phyloP scores from a whole-genome alignment of 2,888 invertebrate genomes.

The Polyommatus icarus region DNA sequence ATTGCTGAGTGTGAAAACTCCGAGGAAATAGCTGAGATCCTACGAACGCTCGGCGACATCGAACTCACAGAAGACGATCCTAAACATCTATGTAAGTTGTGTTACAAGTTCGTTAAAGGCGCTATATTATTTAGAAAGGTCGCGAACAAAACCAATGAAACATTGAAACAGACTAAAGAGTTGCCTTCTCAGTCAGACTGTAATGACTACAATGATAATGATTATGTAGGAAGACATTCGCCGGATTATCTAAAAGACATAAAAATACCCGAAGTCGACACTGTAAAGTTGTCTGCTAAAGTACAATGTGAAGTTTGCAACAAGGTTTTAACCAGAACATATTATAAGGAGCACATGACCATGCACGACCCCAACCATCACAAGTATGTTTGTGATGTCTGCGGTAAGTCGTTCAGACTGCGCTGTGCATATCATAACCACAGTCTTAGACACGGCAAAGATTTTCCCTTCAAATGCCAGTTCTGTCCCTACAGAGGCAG shows the following conservation, averaged over 20 bases:
- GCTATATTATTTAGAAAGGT: slow-evolving; percentile 58
- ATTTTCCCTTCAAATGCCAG: slow-evolving; percentile 50
- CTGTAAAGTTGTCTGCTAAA: slow-evolving; percentile 43
- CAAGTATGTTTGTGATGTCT: slow-evolving; percentile 52
- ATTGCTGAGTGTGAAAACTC: slow-evolving; percentile 48
- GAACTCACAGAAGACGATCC: slow-evolving; percentile 51
- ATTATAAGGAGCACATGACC: slow-evolving; percentile 49
- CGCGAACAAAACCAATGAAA: slow-evolving; percentile 53
- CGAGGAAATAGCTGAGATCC: slow-evolving; percentile 51
- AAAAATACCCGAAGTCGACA: not conserved
- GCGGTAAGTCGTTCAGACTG: slow-evolving; percentile 51
- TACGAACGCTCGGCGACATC: slow-evolving; percentile 53
- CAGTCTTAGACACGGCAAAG: slow-evolving; percentile 49
- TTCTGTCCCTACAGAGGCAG: slow-evolving; percentile 52
- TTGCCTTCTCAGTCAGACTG: slow-evolving; percentile 38
- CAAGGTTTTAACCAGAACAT: slow-evolving; percentile 49
- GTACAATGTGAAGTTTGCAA: slow-evolving; percentile 50
- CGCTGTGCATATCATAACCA: slow-evolving; percentile 53
- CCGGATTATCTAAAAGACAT: not conserved
- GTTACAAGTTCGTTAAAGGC: slow-evolving; percentile 55
- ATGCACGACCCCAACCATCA: slow-evolving; percentile 52
- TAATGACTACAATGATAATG: slow-evolving; percentile 37
- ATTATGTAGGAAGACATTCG: slow-evolving; percentile 36
- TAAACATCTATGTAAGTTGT: slow-evolving; percentile 57
- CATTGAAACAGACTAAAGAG: slow-evolving; percentile 48